A percentile compares a stretch with the other conserved stretches of the same genome.
These are phyloP conservation scores for Steinernema hermaphroditum DNA, from an alignment of 2,888 invertebrate genomes.

Conservation along the genomic window DNA sequence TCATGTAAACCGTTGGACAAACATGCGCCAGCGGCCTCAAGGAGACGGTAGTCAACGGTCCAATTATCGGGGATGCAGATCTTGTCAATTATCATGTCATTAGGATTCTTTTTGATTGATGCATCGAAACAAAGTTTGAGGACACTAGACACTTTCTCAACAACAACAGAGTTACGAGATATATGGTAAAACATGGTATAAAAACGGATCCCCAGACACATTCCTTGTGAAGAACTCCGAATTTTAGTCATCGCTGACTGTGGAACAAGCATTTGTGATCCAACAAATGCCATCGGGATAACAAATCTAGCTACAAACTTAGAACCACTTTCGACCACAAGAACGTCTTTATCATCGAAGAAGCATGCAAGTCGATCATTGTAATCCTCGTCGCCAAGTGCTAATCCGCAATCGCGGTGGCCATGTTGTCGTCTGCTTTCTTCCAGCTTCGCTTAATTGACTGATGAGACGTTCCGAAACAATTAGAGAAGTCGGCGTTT, in stretches of 20 bases:
- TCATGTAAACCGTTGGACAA: slow-evolving; percentile 24
- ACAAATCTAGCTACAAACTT: too few species aligned
- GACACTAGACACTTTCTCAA: neutral
- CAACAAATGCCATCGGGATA: too few species aligned
- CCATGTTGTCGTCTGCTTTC: neutral
- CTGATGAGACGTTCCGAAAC: neutral
- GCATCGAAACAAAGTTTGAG: neutral
- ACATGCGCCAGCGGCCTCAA: neutral
- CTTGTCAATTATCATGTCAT: slow-evolving; percentile 26
- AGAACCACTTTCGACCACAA: too few species aligned
- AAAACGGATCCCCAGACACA: too few species aligned
- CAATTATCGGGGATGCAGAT: neutral
- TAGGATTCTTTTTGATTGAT: neutral
- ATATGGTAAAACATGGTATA: too few species aligned
- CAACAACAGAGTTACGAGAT: too few species aligned
- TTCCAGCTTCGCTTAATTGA: slow-evolving; percentile 18
- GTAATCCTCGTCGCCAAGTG: slow-evolving; percentile 1
- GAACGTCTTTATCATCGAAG: too few species aligned
- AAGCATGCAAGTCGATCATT: neutral
- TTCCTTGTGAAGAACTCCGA: too few species aligned
- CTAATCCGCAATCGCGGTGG: neutral
- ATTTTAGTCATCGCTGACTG: too few species aligned
- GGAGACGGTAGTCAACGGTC: neutral
- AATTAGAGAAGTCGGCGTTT: slow-evolving; percentile 28
- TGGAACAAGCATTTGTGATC: too few species aligned